These are phyloP conservation scores for Puma concolor DNA, from an alignment of 2,113 vertebrate genomes.

Conservation along the genomic window DNA sequence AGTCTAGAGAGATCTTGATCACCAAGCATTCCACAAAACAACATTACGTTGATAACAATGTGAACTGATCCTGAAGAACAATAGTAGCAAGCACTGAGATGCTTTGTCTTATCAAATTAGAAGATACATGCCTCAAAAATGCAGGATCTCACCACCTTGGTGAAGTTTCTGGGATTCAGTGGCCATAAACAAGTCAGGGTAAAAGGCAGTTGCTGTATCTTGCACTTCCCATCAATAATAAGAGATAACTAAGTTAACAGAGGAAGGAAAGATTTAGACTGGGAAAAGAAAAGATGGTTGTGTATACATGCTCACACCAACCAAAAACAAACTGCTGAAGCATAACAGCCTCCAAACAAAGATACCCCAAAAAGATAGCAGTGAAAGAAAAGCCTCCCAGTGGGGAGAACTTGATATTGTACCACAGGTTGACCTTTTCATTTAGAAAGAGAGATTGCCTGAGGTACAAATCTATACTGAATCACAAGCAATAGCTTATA, in stretches of 20 bases:
- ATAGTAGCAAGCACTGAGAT: background rate
- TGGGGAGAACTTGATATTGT: background rate
- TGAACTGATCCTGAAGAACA: background rate
- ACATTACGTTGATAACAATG: background rate
- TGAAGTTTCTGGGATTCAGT: background rate
- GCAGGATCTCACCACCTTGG: background rate
- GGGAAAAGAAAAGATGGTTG: background rate
- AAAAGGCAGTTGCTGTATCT: background rate
- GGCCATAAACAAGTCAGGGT: background rate
- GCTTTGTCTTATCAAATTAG: background rate
- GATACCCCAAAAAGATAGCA: background rate
- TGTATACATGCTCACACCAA: background rate
- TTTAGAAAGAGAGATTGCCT: background rate
- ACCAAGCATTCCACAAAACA: background rate
- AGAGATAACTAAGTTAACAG: background rate
- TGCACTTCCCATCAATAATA: background rate
- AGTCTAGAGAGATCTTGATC: slow-evolving; percentile 15
- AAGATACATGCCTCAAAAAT: background rate
- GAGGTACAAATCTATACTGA: background rate
- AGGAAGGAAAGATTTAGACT: background rate
- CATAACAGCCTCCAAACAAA: background rate
- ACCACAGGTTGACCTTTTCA: background rate
- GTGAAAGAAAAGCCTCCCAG: background rate
- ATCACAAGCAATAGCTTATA: background rate
- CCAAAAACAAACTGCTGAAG: background rate